Percentiles rank a stretch among this genome's conserved stretches.
These are phyloP conservation scores for Halocynthia roretzi DNA, from an alignment of 23 tunicate genomes.

Conservation along the genomic window DNA sequence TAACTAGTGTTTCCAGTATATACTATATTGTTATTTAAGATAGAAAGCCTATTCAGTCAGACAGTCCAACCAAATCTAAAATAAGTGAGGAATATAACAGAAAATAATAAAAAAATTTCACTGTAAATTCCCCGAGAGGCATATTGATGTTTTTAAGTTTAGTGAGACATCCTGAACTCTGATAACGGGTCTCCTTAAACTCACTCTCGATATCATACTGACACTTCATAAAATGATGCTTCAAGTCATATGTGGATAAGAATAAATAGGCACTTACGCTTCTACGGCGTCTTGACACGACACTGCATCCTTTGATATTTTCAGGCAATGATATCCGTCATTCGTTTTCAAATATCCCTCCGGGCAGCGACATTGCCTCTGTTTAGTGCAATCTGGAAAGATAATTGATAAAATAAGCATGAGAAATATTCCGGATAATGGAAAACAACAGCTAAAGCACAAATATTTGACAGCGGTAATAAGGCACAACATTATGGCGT, in stretches of 20 bases:
- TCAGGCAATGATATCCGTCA: conserved; percentile 73
- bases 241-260: background rate
- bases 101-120: too few relatives aligned
- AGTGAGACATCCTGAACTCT: background rate
- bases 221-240: background rate
- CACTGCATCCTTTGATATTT: conserved; percentile 61
- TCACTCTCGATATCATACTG: background rate
- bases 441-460: too few relatives aligned
- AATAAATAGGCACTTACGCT: conserved; percentile 33
- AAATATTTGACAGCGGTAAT: too few relatives aligned
- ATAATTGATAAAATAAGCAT: background rate
- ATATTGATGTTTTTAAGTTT: too few relatives aligned
- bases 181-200: background rate
- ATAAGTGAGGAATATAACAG: too few relatives aligned
- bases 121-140: too few relatives aligned
- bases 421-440: too few relatives aligned
- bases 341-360: conserved; percentile 86
- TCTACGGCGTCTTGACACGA: conserved; percentile 68
- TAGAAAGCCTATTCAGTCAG: too few relatives aligned
- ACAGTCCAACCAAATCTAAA: too few relatives aligned
- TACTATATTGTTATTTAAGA: too few relatives aligned
- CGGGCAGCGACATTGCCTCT: conserved; percentile 76
- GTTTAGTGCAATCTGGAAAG: conserved; percentile 74
- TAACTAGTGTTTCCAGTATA: too few relatives aligned
- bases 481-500: too few relatives aligned